Base-by-base conservation (phyloP, 2,113 vertebrate genomes). In the Passer domesticus region DNA sequence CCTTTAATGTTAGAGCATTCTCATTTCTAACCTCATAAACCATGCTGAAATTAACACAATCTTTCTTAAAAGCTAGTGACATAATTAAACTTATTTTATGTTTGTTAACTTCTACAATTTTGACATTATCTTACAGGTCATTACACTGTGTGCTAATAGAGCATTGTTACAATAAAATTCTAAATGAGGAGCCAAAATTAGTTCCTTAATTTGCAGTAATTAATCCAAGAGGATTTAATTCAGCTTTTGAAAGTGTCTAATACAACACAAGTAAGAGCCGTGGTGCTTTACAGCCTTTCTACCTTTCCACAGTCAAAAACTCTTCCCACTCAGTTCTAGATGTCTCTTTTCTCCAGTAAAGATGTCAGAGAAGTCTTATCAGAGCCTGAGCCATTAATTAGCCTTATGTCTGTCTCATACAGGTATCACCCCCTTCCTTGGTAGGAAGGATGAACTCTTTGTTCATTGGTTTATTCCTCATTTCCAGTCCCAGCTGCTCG, bases 161-260 rank as follows among this genome's bases (percentile, higher is more conserved):
- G 67, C 44, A 84, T 59, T 91, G 59, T 83, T 70, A 67, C 64
- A 90, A 75, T 37, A 82, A n/a, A 64, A 83, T 47, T 77, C 67
- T 80, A 88, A 91, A 95, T 58, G 75, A 95, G 82, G 55, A 93
- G 59, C 7, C 56, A 86, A 95, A 96, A 92, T 31, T 5, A 74
- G 68, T 62, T 87, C 52, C 64, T 81, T 53, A 56, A 72, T 93
- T 83, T 95, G 72, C 35, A 91, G 28, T 75, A 96, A 95, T 92
- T 94, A 93, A 86, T 73, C 82, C 79, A 92, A 89, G 66, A 95
- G 72, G 79, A 72, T 83, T 90, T 88, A 83, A 87, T 77, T 91
- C 20, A 7, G 67, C 30, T 47, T 59, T 56, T 90, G 39, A 41
- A 72, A 56, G 30, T 49, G 39, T 74, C 43, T 50, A 69, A 80